Conservation (phyloP, 2,113 vertebrate genomes). For the Tragelaphus strepsiceros region DNA sequence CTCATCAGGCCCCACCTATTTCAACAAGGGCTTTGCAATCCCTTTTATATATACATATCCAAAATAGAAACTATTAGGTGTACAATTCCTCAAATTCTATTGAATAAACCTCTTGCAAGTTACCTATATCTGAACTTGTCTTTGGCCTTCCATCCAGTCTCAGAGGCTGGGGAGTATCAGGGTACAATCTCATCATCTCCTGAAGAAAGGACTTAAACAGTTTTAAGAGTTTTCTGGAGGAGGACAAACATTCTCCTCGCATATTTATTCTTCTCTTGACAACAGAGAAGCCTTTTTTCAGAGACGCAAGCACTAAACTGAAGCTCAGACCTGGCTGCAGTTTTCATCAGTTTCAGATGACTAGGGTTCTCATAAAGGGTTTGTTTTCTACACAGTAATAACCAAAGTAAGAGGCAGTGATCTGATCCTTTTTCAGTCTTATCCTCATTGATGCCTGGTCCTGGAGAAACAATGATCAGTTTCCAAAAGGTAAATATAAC, state of each 20-base stretch:
- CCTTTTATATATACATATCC: background rate
- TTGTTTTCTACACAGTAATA: background rate
- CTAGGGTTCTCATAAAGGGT: background rate
- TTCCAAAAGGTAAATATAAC: background rate
- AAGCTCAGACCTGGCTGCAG: background rate
- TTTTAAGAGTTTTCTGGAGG: background rate
- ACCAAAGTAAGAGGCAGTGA: background rate
- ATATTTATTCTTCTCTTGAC: conserved; percentile 8
- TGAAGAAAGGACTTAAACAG: background rate
- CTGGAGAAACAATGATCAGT: background rate
- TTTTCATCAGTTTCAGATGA: background rate
- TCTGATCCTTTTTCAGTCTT: background rate
- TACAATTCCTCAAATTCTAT: background rate
- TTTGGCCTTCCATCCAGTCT: background rate
- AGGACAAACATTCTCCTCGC: background rate
- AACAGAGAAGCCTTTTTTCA: background rate
- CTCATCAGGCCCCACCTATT: background rate
- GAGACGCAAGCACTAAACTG: background rate
- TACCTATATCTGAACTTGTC: background rate
- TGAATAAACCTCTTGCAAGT: background rate
- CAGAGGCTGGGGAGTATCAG: background rate
- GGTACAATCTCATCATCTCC: background rate
- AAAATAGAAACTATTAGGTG: background rate
- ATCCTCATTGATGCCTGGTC: background rate
- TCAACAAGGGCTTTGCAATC: background rate